Evolutionary conservation across 2,888 invertebrate genomes (phyloP), one percentile per base, ranked within the genome.

Genomic region (Danaus chrysippus): DNA sequence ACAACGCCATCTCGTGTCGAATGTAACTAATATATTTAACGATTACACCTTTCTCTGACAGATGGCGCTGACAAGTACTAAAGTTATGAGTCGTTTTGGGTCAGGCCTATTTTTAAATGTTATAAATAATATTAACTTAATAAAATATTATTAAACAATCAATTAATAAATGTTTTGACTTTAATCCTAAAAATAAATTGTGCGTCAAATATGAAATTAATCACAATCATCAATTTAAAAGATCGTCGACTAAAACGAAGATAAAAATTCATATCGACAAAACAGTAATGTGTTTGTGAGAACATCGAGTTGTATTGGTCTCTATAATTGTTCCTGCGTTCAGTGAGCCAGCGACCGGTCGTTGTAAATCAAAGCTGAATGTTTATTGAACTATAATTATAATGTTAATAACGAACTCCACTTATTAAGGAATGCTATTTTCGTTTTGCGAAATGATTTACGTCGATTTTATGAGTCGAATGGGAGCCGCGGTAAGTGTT

Each of bases 281-380:
- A 49, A 17, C 17, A 17, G 49, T 17, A 34, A 34, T 34, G 23
- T 34, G 23, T 34, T 34, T 34, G 49, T 15, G 46, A 15, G 49
- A 17, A 17, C 49, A 11, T 34, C 17, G 17, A 10, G 3, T 3
- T 15, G 10, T 17, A 17, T 17, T 49, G 10, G 49, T 49, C 10
- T 49, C 10, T 10, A 17, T 49, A 49, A 49, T 15, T 49, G 17
- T 17, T 17, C 17, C 49, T 17, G 49, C 17, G 42, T 60, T 42
- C 55, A 15, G 61, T 68, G 67, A 69, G 68, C 65, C 65, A 63
- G 56, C 57, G 61, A 11, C 53, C 54, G 34, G 59, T n/a, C 41
- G 57, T 59, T 19, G 59, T 69, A 65, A 66, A 68, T 70, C 67
- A 64, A 41, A 17, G 56, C 19, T 46, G 49, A 49, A 17, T 23